These are phyloP conservation scores for Heliconius erato DNA, from an alignment of 2,888 invertebrate species.

Conservation along the genomic window DNA sequence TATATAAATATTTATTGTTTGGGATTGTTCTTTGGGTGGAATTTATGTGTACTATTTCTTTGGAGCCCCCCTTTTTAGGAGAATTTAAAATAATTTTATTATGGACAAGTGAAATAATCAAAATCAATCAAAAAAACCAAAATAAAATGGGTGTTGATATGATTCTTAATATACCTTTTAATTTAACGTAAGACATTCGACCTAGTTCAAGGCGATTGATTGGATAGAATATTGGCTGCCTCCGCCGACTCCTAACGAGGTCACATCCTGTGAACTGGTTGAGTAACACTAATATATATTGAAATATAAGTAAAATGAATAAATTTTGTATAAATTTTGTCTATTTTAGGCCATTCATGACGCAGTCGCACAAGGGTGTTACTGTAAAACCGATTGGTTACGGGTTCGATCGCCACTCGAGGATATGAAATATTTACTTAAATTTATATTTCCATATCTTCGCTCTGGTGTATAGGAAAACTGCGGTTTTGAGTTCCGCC, in stretches of 20 bases:
- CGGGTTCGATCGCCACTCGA: not conserved
- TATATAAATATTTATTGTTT: too few relatives aligned
- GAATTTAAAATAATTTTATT: too few relatives aligned
- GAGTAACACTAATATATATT: not conserved
- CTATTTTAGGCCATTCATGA: not conserved
- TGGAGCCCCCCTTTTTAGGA: too few relatives aligned
- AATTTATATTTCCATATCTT: too few relatives aligned
- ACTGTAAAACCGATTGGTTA: not conserved
- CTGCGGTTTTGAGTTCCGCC: too few relatives aligned
- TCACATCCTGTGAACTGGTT: constrained; percentile 41
- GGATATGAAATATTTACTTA: not conserved
- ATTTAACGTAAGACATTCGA: constrained; percentile 45
- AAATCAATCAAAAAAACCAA: not conserved
- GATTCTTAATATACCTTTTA: constrained; percentile 26
- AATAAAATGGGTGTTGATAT: constrained; percentile 3
- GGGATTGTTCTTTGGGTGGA: too few relatives aligned
- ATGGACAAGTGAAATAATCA: too few relatives aligned
- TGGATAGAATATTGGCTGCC: constrained; percentile 46
- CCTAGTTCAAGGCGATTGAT: constrained; percentile 46
- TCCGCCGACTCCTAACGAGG: constrained; percentile 45
- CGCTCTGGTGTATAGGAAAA: too few relatives aligned
- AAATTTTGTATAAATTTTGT: not conserved
- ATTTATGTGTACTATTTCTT: too few relatives aligned
- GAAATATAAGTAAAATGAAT: not conserved
- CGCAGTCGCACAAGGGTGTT: not conserved